Evolutionary conservation across 2,113 vertebrate species (phyloP), one percentile per base, ranked within the genome.

Genomic region (Cervus canadensis): DNA sequence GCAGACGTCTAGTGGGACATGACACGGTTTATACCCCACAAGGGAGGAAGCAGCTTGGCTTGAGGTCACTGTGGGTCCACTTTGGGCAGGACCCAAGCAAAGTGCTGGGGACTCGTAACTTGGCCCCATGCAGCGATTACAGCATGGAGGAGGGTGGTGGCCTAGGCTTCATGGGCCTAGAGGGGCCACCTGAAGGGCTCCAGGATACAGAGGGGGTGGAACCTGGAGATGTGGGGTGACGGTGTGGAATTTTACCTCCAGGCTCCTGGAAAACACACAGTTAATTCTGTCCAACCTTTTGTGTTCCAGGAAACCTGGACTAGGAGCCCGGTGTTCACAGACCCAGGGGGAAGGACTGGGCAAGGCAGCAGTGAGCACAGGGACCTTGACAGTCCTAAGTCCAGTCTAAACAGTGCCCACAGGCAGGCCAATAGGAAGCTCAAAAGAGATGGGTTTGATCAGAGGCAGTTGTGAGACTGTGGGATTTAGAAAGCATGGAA

Each of bases 71-170:
- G 1, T 54, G 21, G 33, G 50, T 25, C 81, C 81, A 56, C 52
- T 14, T 26, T 36, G 21, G 21, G 81, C 50, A 56, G 50, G 30
- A n/a, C 81, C 52, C 52, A 36, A 16, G 52, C 81, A 84, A 26
- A 15, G 52, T 84, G 52, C 52, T 3, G 14, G 54, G 54, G n/a
- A 23, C 54, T 84, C 1, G 3, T 9, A 43, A 40, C 54, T 26
- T 23, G n/a, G 52, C 30, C n/a, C n/a, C 83, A 28, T 12, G 3
- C 26, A 19, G 15, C 0, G 15, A 19, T 0, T 9, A 43, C 8
- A 43, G 36, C n/a, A 1, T 16, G 26, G 54, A 26, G 36, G 15
- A 19, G 28, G 56, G 5, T 13, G 36, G 36, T 30, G 26, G 36
- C n/a, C 36, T 15, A 30, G 36, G 54, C 54, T 43, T 59, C 25